Conservation (phyloP, 2,888 invertebrate species). For the Tridacna gigas region DNA sequence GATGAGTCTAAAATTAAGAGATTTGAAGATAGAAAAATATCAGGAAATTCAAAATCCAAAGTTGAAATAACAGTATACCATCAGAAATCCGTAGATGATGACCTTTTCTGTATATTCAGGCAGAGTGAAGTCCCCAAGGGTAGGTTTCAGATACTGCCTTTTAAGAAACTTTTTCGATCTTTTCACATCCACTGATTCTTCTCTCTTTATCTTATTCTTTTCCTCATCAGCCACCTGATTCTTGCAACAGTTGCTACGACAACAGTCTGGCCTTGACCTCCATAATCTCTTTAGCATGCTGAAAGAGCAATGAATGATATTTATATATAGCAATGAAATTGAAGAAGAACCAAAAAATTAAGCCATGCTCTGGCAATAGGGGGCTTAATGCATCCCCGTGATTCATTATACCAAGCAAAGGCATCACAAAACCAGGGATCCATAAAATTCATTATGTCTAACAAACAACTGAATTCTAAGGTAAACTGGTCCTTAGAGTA, state of each 20-base stretch:
- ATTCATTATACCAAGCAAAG: no score
- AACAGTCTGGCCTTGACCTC: conserved; percentile 64
- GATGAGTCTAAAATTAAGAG: no score
- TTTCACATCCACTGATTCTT: conserved; percentile 38
- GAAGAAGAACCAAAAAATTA: no score
- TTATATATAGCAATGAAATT: no score
- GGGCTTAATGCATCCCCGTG: no score
- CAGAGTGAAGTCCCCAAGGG: conserved; percentile 84
- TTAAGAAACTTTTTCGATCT: conserved; percentile 73
- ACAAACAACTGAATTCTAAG: no score
- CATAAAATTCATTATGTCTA: no score
- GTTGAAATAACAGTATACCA: conserved; percentile 73
- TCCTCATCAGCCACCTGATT: conserved; percentile 63
- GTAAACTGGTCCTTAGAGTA: no score
- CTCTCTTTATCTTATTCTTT: conserved; percentile 27
- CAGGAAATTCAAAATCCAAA: not conserved
- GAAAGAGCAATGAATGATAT: not conserved
- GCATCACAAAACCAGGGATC: no score
- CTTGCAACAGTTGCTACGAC: conserved; percentile 60
- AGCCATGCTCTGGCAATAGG: no score
- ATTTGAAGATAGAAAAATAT: not conserved
- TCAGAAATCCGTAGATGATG: conserved; percentile 85
- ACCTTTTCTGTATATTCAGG: conserved; percentile 86
- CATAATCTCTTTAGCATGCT: conserved; percentile 71
- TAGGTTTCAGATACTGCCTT: conserved; percentile 84